Evolutionary conservation across 2,888 invertebrate species (phyloP), one percentile per base, ranked within the genome.

Genomic region (Caenorhabditis doughertyi): DNA sequence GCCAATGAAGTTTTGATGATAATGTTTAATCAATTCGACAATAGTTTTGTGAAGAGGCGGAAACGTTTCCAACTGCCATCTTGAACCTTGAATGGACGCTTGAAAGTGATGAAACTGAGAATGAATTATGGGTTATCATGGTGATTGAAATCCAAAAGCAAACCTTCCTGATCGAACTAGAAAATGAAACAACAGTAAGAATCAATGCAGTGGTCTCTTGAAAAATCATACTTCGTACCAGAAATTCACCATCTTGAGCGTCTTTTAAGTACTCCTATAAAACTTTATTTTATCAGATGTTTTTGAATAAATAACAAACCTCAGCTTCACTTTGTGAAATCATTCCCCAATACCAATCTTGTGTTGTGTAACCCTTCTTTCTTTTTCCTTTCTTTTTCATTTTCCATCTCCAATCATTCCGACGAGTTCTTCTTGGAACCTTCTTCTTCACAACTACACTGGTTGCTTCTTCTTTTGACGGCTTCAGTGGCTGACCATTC

Each of bases 301-400:
- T 18, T 5, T 53, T 16, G 5, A 18, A 5, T 3, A 18, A 11
- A 29, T 0, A 23, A 62, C 23, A 4, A 11, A 77, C 76, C 44
- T 77, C 79, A 9, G 72, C 67, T 25, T 79, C 79, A 2, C 1
- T 23, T 32, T 72, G 65, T 18, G 72, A 58, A 9, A 72, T 44
- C 23, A 72, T 47, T 23, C 72, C 72, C 72, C 72, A 79, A 32
- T 29, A 72, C 79, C 79, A 79, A 5, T 51, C 42, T 4, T 44
- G 16, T n/a, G 21, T 53, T 8, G 8, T 16, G 44, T 35, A 73
- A 39, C 25, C 16, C n/a, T 25, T 73, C 44, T 70, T 56, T 47
- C 39, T 64, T n/a, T 25, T 23, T 64, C 27, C 32, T 23, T 53
- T 32, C 51, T 44, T 55, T 16, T 29, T 56, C 32, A 32, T 32